Conservation (phyloP, 2,113 vertebrate genomes). For the Alces alces region DNA sequence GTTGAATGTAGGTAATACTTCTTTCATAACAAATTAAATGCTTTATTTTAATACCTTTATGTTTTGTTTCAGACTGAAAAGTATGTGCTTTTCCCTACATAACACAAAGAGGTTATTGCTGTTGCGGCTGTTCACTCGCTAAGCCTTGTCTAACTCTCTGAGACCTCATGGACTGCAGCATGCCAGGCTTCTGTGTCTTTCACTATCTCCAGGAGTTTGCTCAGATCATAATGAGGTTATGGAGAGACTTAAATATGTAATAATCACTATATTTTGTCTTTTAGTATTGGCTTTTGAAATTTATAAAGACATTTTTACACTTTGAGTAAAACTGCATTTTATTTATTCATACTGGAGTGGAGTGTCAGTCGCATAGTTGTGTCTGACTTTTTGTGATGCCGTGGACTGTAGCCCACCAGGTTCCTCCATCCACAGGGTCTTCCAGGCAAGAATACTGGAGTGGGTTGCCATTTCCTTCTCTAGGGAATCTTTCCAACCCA, state of each 20-base stretch:
- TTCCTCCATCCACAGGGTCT: background rate
- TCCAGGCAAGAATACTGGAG: background rate
- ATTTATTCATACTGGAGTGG: background rate
- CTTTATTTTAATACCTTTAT: background rate
- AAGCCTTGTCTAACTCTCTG: background rate
- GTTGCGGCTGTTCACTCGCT: background rate
- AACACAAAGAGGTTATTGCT: background rate
- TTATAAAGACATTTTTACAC: background rate
- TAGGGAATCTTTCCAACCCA: background rate
- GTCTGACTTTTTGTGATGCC: rapidly evolving
- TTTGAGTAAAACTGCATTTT: background rate
- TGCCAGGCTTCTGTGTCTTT: background rate
- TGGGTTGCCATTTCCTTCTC: background rate
- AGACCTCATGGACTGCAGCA: background rate
- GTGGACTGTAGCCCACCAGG: background rate
- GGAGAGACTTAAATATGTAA: background rate
- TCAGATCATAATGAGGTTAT: background rate
- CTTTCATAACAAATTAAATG: background rate
- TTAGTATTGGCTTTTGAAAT: background rate
- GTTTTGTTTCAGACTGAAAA: background rate
- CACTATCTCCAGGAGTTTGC: background rate
- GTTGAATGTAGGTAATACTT: background rate
- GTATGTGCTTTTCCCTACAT: background rate
- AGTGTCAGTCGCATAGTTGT: rapidly evolving
- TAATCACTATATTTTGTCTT: background rate